Evolutionary conservation across 2,113 vertebrate genomes (phyloP).

Genomic region (Larimichthys polyactis): DNA sequence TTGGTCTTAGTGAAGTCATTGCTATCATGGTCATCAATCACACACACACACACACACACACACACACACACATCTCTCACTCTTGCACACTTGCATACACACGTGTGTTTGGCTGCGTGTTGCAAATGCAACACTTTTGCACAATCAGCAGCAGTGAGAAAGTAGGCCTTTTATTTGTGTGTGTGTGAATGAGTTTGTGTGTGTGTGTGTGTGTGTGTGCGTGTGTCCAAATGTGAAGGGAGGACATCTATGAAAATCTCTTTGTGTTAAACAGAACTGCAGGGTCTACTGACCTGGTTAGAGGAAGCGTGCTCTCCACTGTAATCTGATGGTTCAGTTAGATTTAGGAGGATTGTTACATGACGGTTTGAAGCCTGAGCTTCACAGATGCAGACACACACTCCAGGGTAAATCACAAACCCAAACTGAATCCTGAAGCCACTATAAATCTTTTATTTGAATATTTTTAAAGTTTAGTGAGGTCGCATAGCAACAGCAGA

Average conservation of each 20-base stretch:
- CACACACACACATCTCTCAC: background rate
- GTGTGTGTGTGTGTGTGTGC: background rate
- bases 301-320: constrained; percentile 57
- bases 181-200: background rate
- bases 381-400: no score
- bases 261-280: constrained; percentile 14
- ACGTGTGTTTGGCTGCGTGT: no score
- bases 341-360: background rate
- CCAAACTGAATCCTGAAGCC: no score
- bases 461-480: background rate
- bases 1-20: background rate
- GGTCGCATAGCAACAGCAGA: background rate
- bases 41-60: background rate
- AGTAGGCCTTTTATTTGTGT: background rate
- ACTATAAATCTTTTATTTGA: background rate
- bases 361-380: background rate
- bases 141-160: no score
- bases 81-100: background rate
- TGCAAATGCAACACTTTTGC: no score
- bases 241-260: constrained; percentile 47
- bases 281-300: constrained; percentile 20
- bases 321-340: constrained; percentile 41
- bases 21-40: background rate
- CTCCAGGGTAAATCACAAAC: background rate
- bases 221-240: constrained; percentile 30